Base-by-base conservation (phyloP, 2,888 invertebrate genomes). In the Plebejus melissa region DNA sequence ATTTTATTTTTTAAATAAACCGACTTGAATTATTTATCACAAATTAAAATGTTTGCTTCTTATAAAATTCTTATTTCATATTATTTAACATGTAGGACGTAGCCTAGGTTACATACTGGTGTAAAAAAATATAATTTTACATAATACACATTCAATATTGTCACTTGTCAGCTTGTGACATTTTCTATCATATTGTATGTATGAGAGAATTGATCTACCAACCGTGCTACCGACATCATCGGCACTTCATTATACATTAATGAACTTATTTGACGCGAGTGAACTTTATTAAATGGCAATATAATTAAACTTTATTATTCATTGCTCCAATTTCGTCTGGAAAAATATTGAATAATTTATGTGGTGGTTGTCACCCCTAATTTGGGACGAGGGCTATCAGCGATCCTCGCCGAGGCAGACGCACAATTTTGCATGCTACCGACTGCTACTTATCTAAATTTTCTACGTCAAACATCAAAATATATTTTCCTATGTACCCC, bases 341-440 rank as follows among this genome's bases (percentile, higher is more conserved):
- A 69, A 60, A 69, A 76, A 71, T 72, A 60, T 75, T 72, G 41
- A 77, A 57, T 60, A n/a, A 77, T 78, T 76, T 50, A 74, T 75
- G 46, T 9, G 38, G 13, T 22, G 32, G 46, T 74, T 77, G 85
- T 2, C 90, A 90, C 70, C 90, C 90, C 90, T 90, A 80, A 3
- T 9, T 50, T 81, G 82, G 82, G 81, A 82, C 80, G 82, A 84
- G 86, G 88, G 86, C 83, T 84, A 83, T 80, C 75, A 69, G 65
- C 79, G 82, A 82, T 89, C 88, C 89, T 89, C 87, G 83, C 85
- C 83, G 87, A 89, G 87, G 84, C 88, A 86, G 87, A 86, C 85
- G 82, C 85, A 84, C 84, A 87, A 89, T 89, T 90, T 90, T 90
- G 91, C 90, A 90, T 90, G 90, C 88, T 86, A 87, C 88, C 84